A percentile compares a stretch with the other conserved stretches of the same genome.
These are phyloP conservation scores for Luehdorfia chinensis DNA, from an alignment of 1,140 invertebrate genomes.

Conservation along the genomic window DNA sequence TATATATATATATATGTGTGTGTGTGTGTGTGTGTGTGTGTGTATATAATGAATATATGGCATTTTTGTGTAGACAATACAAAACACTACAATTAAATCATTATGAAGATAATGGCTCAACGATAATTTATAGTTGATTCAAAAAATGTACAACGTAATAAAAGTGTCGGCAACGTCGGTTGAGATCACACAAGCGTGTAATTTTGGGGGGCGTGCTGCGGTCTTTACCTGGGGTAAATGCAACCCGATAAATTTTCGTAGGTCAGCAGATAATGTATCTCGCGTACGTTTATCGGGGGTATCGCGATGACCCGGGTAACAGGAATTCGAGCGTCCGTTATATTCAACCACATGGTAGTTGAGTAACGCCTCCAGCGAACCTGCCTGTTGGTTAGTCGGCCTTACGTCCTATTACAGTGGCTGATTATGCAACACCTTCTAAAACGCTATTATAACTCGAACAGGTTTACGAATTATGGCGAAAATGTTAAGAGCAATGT, in stretches of 20 bases:
- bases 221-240: conserved; percentile 36
- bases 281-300: conserved; percentile 30
- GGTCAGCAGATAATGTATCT: conserved; percentile 45
- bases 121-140: conserved; percentile 16
- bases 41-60: too few relatives aligned
- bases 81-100: too few relatives aligned
- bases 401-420: conserved; percentile 39
- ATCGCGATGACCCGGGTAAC: conserved; percentile 43
- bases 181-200: conserved; percentile 30
- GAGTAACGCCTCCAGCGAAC: conserved; percentile 20
- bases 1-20: too few relatives aligned
- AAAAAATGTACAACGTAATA: background rate
- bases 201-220: conserved; percentile 45
- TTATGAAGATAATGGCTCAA: conserved; percentile 8
- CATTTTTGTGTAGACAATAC: too few relatives aligned
- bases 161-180: conserved; percentile 20
- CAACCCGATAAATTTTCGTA: conserved; percentile 48
- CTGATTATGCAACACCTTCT: conserved; percentile 40
- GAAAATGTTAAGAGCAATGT: conserved; percentile 21
- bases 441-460: conserved; percentile 34
- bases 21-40: too few relatives aligned
- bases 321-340: conserved; percentile 45
- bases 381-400: conserved; percentile 31
- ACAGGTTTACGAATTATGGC: conserved; percentile 28
- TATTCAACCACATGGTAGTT: conserved; percentile 36